Percentiles rank a stretch among this genome's conserved stretches.
Evolutionary conservation across 35 echinoderm and acorn worm genomes (phyloP).

Genomic region (Lytechinus variegatus): DNA sequence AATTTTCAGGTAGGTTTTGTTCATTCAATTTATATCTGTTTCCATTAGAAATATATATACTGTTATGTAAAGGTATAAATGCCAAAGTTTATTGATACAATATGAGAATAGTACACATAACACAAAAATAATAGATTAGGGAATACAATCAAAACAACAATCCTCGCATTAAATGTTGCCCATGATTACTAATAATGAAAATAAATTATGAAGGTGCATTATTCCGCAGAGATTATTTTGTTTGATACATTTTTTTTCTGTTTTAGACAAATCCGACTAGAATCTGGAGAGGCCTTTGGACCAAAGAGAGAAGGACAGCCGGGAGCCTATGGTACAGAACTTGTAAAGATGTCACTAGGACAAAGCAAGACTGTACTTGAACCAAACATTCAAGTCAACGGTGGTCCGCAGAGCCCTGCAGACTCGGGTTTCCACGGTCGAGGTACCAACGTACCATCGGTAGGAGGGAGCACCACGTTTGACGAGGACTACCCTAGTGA

Average conservation of each 20-base stretch:
- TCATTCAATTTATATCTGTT: too few species aligned
- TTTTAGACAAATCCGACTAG: constrained; percentile 71
- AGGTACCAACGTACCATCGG: neutral
- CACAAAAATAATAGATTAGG: too few species aligned
- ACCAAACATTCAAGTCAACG: neutral
- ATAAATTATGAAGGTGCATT: too few species aligned
- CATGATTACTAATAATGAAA: too few species aligned
- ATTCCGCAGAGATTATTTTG: neutral
- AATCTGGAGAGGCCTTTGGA: constrained; percentile 66
- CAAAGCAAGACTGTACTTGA: neutral
- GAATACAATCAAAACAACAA: too few species aligned
- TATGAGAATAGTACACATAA: too few species aligned
- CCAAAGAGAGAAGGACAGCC: constrained; percentile 54
- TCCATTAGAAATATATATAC: too few species aligned
- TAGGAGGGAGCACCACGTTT: neutral
- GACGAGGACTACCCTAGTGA: constrained; percentile 45
- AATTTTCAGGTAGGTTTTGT: too few species aligned
- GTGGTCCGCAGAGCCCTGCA: constrained; percentile 15
- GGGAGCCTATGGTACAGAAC: constrained; percentile 60
- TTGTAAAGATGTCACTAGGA: constrained; percentile 64
- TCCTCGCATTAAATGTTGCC: too few species aligned
- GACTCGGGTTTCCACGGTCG: constrained; percentile 41
- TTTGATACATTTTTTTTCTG: neutral
- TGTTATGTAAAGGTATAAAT: too few species aligned
- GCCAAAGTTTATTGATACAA: too few species aligned